Conservation (phyloP, 2,888 invertebrate genomes). For the Autographa pulchrina region DNA sequence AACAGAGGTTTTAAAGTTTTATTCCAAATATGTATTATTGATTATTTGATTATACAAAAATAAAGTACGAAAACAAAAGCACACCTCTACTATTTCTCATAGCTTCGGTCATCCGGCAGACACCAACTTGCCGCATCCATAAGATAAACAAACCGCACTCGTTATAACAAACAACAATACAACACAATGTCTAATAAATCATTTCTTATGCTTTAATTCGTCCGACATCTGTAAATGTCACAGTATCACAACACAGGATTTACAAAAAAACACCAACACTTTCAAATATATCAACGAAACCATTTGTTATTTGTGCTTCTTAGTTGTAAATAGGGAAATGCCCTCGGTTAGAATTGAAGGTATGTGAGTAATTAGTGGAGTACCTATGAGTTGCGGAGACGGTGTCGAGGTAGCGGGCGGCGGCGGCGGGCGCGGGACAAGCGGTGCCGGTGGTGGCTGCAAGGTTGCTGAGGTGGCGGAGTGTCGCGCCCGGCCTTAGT, state of each 20-base stretch:
- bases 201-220: constrained; percentile 14
- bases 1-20: not conserved
- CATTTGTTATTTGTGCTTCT: constrained; percentile 46
- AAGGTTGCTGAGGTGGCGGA: constrained; percentile 71
- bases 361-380: constrained; percentile 44
- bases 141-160: constrained; percentile 50
- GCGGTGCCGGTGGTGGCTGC: constrained; percentile 65
- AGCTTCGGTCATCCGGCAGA: constrained; percentile 29
- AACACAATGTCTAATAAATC: constrained; percentile 23
- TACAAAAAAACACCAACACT: constrained; percentile 47
- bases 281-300: constrained; percentile 29
- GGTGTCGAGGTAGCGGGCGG: constrained; percentile 47
- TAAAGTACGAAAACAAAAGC: constrained; percentile 20
- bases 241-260: constrained; percentile 51
- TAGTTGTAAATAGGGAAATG: constrained; percentile 39
- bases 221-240: constrained; percentile 26
- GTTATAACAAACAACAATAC: constrained; percentile 19
- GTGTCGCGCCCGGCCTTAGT: constrained; percentile 77
- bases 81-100: constrained; percentile 36
- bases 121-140: constrained; percentile 34
- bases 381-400: constrained; percentile 57
- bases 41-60: not conserved
- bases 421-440: constrained; percentile 41
- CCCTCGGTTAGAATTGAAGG: constrained; percentile 42
- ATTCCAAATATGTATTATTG: not conserved